phyloP scores from a whole-genome alignment of 2,797 vertebrate genomes.

The Cynopterus sphinx region DNA sequence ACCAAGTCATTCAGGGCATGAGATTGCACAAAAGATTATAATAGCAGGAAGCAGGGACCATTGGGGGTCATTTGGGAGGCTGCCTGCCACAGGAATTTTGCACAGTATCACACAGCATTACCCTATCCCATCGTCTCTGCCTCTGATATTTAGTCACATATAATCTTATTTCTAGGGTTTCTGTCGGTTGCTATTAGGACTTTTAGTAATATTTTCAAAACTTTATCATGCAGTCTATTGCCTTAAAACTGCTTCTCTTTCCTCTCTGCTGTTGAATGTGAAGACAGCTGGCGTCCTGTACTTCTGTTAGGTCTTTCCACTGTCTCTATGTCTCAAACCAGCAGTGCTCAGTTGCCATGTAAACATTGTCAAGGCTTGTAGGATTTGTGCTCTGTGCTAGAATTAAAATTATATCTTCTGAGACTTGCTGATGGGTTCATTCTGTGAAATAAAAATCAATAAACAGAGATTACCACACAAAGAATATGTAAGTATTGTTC shows the following conservation, averaged over 20 bases:
- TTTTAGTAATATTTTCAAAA: background rate
- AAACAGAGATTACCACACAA: background rate
- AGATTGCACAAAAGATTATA: background rate
- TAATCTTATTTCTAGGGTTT: background rate
- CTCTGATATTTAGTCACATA: background rate
- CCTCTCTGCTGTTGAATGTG: background rate
- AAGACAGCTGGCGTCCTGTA: background rate
- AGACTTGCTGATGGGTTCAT: background rate
- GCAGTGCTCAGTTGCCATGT: background rate
- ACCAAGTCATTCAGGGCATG: background rate
- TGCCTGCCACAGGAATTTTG: background rate
- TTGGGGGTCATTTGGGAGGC: background rate
- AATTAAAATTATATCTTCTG: background rate
- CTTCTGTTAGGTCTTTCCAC: background rate
- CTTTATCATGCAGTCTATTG: background rate
- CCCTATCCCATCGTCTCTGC: background rate
- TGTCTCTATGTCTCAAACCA: background rate
- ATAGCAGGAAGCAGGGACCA: background rate
- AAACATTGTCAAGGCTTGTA: background rate
- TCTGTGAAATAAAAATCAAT: constrained; percentile 36
- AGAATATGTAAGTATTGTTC: background rate
- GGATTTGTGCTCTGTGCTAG: background rate
- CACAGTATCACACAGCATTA: background rate
- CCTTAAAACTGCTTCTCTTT: background rate
- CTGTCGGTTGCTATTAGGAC: background rate